Evolutionary conservation across 92 coral and sea anemone species (phyloP), one percentile per base, ranked within the genome.

Genomic region (Phymanthus crucifer): DNA sequence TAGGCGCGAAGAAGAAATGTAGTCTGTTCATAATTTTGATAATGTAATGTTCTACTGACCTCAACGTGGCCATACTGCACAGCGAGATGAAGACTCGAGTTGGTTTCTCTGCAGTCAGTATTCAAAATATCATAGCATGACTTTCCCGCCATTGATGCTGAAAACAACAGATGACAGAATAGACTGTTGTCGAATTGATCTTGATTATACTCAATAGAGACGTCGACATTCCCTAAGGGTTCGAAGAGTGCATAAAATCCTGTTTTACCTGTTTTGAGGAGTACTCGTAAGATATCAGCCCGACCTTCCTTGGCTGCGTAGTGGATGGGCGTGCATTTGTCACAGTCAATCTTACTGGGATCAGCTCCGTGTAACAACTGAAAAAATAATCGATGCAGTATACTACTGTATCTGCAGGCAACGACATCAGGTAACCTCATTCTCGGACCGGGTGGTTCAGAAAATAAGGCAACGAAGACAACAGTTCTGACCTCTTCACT

Each of bases 281-380:
- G 79, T 71, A 68, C 81, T 54, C 86, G 71, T 21, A 92, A 79
- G 23, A 86, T 89, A 40, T 87, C 93, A 31, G 85, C 87, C 11
- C 88, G 87, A 4, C 97, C 97, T 18, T 92, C 97, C 77, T 89
- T 92, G 70, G 97, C 97, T 4, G 97, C 97, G 32, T 80, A 73
- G 54, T 92, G 93, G 1, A 92, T 87, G 4, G 97, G 89, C 1
- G 91, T 89, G 66, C 85, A 89, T 21, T 87, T 88, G 40, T 92
- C 97, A 32, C 86, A 83, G 80, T 92, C 97, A 32, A 82, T 69
- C 58, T 80, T 61, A 71, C 89, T 70, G 1, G 97, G 97, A 35
- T 89, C 87, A 29, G 86, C 93, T 31, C 91, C 93, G 65, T 92
- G 77, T 40, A 71, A 18, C 73, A 92, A 61, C 97, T 92, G 58